A percentile compares a stretch with the other conserved stretches of the same genome.
Conservation (phyloP, 2,113 vertebrate species). For the Anas platyrhynchos region DNA sequence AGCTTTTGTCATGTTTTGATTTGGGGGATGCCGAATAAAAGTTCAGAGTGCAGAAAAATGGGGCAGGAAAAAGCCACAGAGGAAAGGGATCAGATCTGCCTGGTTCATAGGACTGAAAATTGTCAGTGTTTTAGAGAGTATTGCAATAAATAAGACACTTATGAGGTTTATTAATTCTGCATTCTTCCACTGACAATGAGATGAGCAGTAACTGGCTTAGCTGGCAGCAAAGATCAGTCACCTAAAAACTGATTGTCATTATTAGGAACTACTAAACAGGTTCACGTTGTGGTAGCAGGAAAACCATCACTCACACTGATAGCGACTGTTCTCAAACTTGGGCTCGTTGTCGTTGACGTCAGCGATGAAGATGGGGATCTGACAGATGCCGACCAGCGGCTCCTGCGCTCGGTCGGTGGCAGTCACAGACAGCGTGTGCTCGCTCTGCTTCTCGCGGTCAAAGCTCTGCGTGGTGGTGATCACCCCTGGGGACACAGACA, state of each 20-base stretch:
- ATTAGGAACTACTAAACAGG: neutral
- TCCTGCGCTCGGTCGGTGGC: slow-evolving; percentile 87
- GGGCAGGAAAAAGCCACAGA: neutral
- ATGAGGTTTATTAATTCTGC: neutral
- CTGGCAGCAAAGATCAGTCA: neutral
- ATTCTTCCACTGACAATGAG: neutral
- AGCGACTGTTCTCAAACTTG: slow-evolving; percentile 89
- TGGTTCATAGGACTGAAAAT: neutral
- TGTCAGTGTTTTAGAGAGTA: neutral
- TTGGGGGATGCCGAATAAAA: neutral
- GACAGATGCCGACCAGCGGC: slow-evolving; percentile 87
- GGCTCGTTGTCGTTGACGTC: slow-evolving; percentile 92
- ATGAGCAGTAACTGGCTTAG: neutral
- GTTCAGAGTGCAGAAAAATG: neutral
- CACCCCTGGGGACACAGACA: slow-evolving; percentile 76
- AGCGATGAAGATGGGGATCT: slow-evolving; percentile 80
- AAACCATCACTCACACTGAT: slow-evolving; percentile 80
- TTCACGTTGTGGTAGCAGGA: rapidly evolving
- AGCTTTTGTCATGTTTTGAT: neutral
- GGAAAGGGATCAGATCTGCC: neutral
- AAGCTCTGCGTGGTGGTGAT: slow-evolving; percentile 83
- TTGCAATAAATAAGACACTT: neutral
- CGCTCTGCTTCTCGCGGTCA: slow-evolving; percentile 86
- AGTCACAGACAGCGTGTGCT: slow-evolving; percentile 82
- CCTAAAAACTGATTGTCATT: neutral